phyloP scores from a whole-genome alignment of 2,888 invertebrate species.

The Phorcus lineatus region DNA sequence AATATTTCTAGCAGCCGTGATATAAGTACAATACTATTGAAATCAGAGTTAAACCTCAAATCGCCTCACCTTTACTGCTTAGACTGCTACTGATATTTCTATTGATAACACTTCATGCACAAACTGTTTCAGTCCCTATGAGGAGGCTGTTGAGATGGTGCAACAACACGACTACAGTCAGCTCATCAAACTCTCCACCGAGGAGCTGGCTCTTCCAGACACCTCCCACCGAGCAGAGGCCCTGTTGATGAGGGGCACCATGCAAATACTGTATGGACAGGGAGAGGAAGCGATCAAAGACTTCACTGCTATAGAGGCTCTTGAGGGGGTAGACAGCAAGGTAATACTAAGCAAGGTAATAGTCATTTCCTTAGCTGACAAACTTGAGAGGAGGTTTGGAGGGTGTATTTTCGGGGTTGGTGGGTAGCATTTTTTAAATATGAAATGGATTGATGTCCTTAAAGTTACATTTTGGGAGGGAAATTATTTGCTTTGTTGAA shows the following conservation, averaged over 20 bases:
- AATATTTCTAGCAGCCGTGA: no score
- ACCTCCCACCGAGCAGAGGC: slow-evolving; percentile 76
- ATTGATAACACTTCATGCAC: no score
- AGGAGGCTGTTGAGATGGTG: slow-evolving; percentile 84
- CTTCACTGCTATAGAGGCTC: slow-evolving; percentile 77
- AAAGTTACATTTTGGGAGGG: no score
- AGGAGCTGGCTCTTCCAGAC: slow-evolving; percentile 80
- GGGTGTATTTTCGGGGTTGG: no score
- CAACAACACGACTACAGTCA: slow-evolving; percentile 85
- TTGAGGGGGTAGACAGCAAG: slow-evolving; percentile 73
- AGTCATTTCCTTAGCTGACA: background rate
- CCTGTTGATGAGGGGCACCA: slow-evolving; percentile 88
- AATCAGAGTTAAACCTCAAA: no score
- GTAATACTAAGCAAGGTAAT: slow-evolving; percentile 60
- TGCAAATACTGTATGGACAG: slow-evolving; percentile 85
- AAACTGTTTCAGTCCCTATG: slow-evolving; percentile 80
- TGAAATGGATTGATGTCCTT: no score
- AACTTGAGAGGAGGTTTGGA: no score
- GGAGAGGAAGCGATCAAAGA: slow-evolving; percentile 75
- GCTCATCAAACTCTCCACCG: slow-evolving; percentile 86
- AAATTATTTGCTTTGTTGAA: no score
- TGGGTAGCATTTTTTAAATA: no score
- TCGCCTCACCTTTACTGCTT: no score
- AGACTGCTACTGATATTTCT: no score
- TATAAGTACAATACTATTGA: no score